Conservation (phyloP, 2,888 invertebrate genomes). For the Volucella bombylans region DNA sequence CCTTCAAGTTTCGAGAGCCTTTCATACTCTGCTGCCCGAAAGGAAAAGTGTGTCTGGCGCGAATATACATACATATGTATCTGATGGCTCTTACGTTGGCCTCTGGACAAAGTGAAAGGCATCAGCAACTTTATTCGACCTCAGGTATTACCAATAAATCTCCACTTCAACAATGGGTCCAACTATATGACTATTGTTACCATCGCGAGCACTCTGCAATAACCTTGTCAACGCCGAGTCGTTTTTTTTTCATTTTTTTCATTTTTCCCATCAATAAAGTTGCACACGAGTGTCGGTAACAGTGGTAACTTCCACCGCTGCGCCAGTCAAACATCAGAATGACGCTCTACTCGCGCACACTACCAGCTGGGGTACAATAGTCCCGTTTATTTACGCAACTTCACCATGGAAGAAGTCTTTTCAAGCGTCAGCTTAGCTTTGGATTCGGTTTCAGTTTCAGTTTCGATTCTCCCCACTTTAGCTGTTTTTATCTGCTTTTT, state of each 20-base stretch:
- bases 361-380: not conserved
- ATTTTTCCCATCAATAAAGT: conserved; percentile 44
- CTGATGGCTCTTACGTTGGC: conserved; percentile 23
- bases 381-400: conserved; percentile 64
- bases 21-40: not conserved
- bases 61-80: not conserved
- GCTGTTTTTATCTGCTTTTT: conserved; percentile 7
- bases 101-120: conserved; percentile 60
- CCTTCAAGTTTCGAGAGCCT: not conserved
- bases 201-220: conserved; percentile 38
- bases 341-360: conserved; percentile 13
- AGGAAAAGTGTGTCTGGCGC: conserved; percentile 29
- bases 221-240: conserved; percentile 64
- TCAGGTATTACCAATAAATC: conserved; percentile 61
- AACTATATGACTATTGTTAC: conserved; percentile 32
- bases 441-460: conserved; percentile 21
- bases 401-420: conserved; percentile 33
- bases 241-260: no score
- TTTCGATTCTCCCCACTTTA: conserved; percentile 8
- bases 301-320: not conserved
- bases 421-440: no score
- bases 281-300: conserved; percentile 18
- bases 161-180: conserved; percentile 50
- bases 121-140: conserved; percentile 31
- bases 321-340: conserved; percentile 33